A percentile compares a stretch with the other conserved stretches of the same genome.
These are phyloP conservation scores for Allenopithecus nigroviridis DNA, from an alignment of 2,797 vertebrate species.

Conservation along the genomic window DNA sequence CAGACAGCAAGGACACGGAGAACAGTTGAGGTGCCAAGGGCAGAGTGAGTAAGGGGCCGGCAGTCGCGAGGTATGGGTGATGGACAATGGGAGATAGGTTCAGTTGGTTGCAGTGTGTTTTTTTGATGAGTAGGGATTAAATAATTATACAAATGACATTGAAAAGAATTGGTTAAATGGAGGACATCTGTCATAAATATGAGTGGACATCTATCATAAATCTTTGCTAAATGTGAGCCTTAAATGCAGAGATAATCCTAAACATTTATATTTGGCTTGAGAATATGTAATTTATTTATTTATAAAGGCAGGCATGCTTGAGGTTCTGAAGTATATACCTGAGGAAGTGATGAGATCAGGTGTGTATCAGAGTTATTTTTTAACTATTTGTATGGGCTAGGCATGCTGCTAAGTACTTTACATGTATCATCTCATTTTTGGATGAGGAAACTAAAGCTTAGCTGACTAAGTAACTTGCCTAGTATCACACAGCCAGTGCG, in stretches of 20 bases:
- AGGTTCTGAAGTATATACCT: not conserved
- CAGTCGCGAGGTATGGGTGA: not conserved
- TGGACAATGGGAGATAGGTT: not conserved
- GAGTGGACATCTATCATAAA: not conserved
- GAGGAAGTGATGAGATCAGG: not conserved
- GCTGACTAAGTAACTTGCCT: not conserved
- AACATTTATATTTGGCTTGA: not conserved
- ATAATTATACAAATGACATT: not conserved
- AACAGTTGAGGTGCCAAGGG: not conserved
- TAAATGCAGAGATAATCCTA: not conserved
- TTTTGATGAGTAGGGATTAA: not conserved
- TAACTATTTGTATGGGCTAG: not conserved
- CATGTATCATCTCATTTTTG: not conserved
- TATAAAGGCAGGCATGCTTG: not conserved
- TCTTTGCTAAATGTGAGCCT: not conserved
- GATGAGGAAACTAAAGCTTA: not conserved
- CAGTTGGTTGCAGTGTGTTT: not conserved
- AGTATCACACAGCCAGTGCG: not conserved
- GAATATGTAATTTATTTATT: not conserved
- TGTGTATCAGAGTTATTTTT: not conserved
- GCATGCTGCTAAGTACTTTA: not conserved
- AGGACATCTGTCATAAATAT: not conserved
- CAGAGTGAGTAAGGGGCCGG: not conserved
- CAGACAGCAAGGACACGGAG: not conserved
- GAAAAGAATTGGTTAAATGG: not conserved